Conservation (phyloP, 2,113 vertebrate genomes). For the Oriolus oriolus region DNA sequence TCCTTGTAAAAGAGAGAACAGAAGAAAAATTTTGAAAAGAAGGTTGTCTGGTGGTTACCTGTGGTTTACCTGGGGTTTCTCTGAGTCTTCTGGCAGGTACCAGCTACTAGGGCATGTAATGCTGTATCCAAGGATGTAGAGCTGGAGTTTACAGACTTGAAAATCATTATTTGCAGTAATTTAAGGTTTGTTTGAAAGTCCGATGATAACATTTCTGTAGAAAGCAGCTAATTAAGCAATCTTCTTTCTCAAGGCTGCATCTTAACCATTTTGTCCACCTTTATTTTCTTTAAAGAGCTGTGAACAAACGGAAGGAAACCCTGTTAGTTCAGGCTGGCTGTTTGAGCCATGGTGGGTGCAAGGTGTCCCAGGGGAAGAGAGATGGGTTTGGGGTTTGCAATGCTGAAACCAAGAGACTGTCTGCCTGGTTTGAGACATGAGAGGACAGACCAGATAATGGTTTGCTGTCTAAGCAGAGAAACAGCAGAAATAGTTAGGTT, state of each 20-base stretch:
- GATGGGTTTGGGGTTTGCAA: background rate
- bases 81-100: background rate
- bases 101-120: background rate
- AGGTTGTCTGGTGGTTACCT: background rate
- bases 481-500: background rate
- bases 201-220: background rate
- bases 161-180: background rate
- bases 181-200: background rate
- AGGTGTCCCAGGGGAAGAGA: background rate
- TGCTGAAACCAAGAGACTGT: background rate
- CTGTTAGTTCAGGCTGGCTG: background rate
- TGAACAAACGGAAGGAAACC: background rate
- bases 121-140: rapidly evolving
- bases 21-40: background rate
- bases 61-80: background rate
- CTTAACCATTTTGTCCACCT: background rate
- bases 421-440: background rate
- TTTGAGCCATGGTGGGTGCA: background rate
- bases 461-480: background rate
- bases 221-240: background rate
- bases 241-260: background rate
- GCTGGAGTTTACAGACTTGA: background rate
- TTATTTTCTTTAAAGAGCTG: background rate
- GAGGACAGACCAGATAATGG: too few species aligned
- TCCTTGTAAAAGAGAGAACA: background rate